Conservation (phyloP, 2,113 vertebrate species). For the Cacatua alba region DNA sequence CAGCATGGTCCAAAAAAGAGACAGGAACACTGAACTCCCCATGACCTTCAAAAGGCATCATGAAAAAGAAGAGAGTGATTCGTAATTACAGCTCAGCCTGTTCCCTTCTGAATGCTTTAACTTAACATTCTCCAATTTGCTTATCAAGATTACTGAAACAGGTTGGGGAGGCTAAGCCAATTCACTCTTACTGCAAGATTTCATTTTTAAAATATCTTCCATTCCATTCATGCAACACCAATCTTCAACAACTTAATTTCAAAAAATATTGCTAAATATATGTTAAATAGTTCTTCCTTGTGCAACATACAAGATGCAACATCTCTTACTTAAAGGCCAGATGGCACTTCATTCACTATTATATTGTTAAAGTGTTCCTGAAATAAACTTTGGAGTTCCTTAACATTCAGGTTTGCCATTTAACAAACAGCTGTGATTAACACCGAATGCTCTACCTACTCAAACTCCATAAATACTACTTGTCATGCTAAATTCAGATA, state of each 20-base stretch:
- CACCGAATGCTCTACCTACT: neutral
- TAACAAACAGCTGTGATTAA: constrained; percentile 6
- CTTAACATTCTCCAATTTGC: neutral
- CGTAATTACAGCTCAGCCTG: neutral
- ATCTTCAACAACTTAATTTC: neutral
- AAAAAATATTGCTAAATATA: neutral
- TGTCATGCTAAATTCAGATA: neutral
- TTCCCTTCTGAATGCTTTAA: neutral
- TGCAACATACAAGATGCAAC: neutral
- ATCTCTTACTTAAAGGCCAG: neutral
- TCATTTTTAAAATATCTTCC: neutral
- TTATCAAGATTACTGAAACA: neutral
- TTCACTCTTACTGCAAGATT: neutral
- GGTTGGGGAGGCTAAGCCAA: neutral
- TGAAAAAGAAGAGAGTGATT: neutral
- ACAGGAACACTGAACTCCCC: neutral
- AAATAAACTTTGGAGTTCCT: neutral
- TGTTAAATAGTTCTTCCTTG: neutral
- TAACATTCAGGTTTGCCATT: neutral
- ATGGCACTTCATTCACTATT: neutral
- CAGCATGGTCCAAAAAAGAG: neutral
- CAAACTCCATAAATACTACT: constrained; percentile 20
- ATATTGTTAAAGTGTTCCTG: neutral
- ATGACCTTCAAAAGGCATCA: neutral
- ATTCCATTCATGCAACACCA: neutral